phyloP scores from a whole-genome alignment of 2,797 vertebrate genomes.

The Pseudomugil tenellus region DNA sequence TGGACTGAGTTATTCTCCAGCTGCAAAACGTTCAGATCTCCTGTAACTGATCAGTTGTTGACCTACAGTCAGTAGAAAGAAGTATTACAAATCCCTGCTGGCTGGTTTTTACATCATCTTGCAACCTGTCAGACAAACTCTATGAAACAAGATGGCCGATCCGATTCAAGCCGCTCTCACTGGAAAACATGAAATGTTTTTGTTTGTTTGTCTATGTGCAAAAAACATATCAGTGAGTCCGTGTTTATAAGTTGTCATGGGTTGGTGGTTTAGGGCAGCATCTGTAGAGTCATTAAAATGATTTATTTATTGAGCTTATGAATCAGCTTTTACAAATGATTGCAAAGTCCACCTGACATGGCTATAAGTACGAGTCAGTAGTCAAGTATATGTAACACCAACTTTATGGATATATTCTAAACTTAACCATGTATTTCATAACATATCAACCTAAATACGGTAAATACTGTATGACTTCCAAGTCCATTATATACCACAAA shows the following conservation, averaged over 20 bases:
- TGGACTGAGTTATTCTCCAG: slow-evolving; percentile 3
- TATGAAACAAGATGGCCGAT: not conserved
- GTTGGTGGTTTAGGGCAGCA: not conserved
- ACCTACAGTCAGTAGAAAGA: not conserved
- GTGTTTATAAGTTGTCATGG: not conserved
- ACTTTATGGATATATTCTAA: too few species aligned
- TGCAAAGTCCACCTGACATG: too few species aligned
- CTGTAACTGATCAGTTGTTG: not conserved
- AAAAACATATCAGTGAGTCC: not conserved
- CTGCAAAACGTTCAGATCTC: not conserved
- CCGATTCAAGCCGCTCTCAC: not conserved
- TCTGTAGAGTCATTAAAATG: not conserved
- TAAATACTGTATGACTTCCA: too few species aligned
- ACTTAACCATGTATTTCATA: too few species aligned
- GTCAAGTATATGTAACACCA: too few species aligned
- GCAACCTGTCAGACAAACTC: not conserved
- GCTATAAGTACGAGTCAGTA: too few species aligned
- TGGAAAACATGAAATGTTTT: not conserved
- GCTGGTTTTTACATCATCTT: not conserved
- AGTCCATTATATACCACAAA: too few species aligned
- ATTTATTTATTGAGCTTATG: too few species aligned
- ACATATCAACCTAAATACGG: too few species aligned
- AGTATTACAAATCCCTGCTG: not conserved
- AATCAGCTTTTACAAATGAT: too few species aligned
- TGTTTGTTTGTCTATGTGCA: not conserved